These are phyloP conservation scores for Tyria jacobaeae DNA, from an alignment of 2,888 invertebrate species.

Conservation along the genomic window DNA sequence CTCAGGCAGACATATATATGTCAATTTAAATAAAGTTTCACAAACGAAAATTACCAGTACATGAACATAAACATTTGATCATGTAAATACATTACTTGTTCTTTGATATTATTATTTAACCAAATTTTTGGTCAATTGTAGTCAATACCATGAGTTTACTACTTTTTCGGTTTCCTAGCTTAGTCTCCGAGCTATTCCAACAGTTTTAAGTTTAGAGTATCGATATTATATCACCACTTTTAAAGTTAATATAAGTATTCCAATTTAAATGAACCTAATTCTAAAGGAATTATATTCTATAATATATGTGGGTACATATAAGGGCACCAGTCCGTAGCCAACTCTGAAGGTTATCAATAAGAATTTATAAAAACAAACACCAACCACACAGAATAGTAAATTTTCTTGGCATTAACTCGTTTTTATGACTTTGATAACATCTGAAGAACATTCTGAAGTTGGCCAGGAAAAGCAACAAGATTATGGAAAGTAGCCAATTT, in stretches of 20 bases:
- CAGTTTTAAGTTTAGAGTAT: neutral
- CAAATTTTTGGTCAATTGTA: too few species aligned
- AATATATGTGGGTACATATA: neutral
- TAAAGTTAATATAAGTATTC: neutral
- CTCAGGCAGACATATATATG: too few species aligned
- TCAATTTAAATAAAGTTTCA: too few species aligned
- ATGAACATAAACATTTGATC: too few species aligned
- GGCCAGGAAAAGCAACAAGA: conserved; percentile 50
- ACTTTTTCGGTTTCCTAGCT: too few species aligned
- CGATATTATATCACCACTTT: neutral
- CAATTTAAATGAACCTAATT: neutral
- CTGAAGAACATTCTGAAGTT: conserved; percentile 47
- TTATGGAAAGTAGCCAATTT: conserved; percentile 62
- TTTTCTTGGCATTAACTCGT: conserved; percentile 52
- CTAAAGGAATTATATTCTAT: neutral
- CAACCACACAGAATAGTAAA: conserved; percentile 37
- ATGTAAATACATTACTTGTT: too few species aligned
- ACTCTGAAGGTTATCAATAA: conserved; percentile 31
- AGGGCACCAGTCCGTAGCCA: conserved; percentile 8
- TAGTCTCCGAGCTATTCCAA: neutral
- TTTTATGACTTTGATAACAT: conserved; percentile 49
- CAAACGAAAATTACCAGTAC: neutral
- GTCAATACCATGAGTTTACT: too few species aligned
- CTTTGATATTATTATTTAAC: too few species aligned
- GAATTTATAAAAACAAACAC: conserved; percentile 36